A percentile compares a stretch with the other conserved stretches of the same genome.
Evolutionary conservation across 2,888 invertebrate genomes (phyloP).

Genomic region (Sarcophaga carnaria): DNA sequence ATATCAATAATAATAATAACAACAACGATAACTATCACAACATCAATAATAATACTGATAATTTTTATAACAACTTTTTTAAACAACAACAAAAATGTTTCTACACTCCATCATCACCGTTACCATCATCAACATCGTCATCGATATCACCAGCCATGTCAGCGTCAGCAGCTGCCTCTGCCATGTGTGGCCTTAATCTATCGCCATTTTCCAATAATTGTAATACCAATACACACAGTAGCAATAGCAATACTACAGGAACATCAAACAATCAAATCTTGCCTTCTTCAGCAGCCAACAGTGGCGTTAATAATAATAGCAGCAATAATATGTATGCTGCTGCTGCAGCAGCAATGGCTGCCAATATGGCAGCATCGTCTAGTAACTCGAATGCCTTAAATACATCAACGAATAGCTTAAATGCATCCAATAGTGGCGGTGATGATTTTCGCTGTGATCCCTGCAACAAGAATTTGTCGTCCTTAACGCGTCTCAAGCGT

Average conservation of each 20-base stretch:
- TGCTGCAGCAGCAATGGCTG: conserved; percentile 75
- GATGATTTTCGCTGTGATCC: conserved; percentile 95
- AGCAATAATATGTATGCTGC: conserved; percentile 76
- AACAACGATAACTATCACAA: conserved; percentile 73
- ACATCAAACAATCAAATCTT: conserved; percentile 71
- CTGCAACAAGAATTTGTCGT: conserved; percentile 94
- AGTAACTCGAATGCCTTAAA: conserved; percentile 72
- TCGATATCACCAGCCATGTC: conserved; percentile 74
- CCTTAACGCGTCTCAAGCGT: conserved; percentile 92
- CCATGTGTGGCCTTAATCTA: conserved; percentile 80
- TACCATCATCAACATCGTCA: conserved; percentile 30
- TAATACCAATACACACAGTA: conserved; percentile 69
- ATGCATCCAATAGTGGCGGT: conserved; percentile 81
- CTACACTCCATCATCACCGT: conserved; percentile 66
- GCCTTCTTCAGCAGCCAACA: conserved; percentile 64
- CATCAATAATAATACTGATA: conserved; percentile 78
- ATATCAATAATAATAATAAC: conserved; percentile 73
- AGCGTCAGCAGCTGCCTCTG: conserved; percentile 78
- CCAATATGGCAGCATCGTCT: conserved; percentile 77
- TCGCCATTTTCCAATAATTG: conserved; percentile 79
- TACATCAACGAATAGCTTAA: conserved; percentile 74
- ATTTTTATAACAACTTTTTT: conserved; percentile 72
- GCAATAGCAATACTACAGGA: conserved; percentile 60
- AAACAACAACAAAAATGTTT: conserved; percentile 73
- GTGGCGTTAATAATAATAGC: conserved; percentile 66